Conservation (phyloP, 2,113 vertebrate genomes). For the Pollimyrus isidori region DNA sequence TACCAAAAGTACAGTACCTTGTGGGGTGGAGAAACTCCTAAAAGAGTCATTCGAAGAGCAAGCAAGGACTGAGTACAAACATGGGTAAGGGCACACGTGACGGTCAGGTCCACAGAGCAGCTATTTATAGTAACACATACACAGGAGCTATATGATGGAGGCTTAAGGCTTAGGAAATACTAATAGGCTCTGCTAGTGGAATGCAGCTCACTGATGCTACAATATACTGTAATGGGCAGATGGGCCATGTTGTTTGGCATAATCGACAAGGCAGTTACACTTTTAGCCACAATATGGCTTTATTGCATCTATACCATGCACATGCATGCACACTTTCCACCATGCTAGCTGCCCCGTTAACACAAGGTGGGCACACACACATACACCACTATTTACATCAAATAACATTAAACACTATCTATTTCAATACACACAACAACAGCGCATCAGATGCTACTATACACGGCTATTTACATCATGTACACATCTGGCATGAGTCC, state of each 20-base stretch:
- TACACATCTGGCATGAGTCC: neutral
- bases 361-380: neutral
- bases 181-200: neutral
- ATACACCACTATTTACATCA: neutral
- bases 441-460: neutral
- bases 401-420: neutral
- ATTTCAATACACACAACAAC: neutral
- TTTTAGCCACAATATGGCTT: neutral
- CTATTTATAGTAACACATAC: neutral
- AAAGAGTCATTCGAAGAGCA: neutral
- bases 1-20: no score
- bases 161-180: neutral
- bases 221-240: neutral
- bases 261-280: neutral
- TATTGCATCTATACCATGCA: neutral
- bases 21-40: no score
- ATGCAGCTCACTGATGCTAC: neutral
- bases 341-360: neutral
- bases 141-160: neutral
- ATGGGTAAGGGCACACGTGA: neutral
- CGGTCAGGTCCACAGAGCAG: neutral
- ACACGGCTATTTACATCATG: neutral
- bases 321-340: neutral
- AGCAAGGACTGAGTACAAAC: neutral
- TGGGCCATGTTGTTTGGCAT: neutral